Percentiles rank a stretch among this genome's conserved stretches.
These are phyloP conservation scores for Artemia franciscana DNA, from an alignment of 1,140 invertebrate species.

Conservation along the genomic window DNA sequence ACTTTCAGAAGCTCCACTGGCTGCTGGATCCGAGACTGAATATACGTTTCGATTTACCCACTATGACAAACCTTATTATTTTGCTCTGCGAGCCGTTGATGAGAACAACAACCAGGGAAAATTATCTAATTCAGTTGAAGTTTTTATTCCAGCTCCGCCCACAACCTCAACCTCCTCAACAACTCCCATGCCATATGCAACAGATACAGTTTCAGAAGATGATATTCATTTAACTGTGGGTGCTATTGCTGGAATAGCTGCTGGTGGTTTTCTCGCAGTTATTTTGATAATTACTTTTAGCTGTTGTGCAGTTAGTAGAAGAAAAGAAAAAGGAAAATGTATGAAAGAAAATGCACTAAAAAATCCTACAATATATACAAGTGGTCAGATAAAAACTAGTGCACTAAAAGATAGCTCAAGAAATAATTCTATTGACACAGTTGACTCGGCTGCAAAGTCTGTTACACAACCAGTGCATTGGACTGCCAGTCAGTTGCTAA, in stretches of 20 bases:
- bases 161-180: constrained; percentile 10
- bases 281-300: not conserved
- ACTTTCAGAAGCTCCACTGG: constrained; percentile 12
- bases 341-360: not conserved
- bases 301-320: not conserved
- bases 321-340: not conserved
- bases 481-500: constrained; percentile 30
- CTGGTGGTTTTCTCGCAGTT: not conserved
- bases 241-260: not conserved
- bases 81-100: constrained; percentile 27
- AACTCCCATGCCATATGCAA: constrained; percentile 5
- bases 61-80: constrained; percentile 24
- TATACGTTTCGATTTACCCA: constrained; percentile 24
- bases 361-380: not conserved
- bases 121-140: constrained; percentile 29
- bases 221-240: not conserved
- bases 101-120: constrained; percentile 20
- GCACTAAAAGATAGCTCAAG: not conserved
- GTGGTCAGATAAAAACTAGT: not conserved
- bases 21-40: constrained; percentile 21
- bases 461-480: constrained; percentile 16
- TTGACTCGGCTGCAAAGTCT: not conserved
- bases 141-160: constrained; percentile 21
- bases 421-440: not conserved
- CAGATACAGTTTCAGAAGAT: not conserved